Conservation (phyloP, 2,113 vertebrate genomes). For the Porphyrio hochstetteri region DNA sequence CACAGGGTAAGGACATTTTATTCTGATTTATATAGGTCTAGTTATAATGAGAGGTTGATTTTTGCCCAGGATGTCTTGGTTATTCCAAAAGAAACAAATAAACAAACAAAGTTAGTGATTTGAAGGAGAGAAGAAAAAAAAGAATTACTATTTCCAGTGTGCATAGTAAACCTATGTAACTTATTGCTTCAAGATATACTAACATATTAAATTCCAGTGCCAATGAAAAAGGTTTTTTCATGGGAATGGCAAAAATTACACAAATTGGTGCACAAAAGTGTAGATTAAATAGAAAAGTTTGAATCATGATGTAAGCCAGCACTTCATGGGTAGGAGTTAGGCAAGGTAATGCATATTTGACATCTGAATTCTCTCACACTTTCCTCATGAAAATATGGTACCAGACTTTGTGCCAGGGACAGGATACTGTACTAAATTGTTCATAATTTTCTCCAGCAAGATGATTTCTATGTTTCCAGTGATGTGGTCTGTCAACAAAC, state of each 20-base stretch:
- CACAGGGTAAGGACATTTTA: not conserved
- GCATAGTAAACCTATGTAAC: not conserved
- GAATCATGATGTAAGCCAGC: not conserved
- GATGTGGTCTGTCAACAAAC: not conserved
- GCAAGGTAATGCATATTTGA: not conserved
- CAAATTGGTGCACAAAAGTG: not conserved
- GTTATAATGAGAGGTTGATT: no score
- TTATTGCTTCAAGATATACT: not conserved
- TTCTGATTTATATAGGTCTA: not conserved
- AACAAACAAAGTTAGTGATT: not conserved
- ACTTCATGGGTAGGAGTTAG: not conserved
- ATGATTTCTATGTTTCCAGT: constrained; percentile 1
- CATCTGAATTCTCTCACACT: not conserved
- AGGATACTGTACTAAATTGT: not conserved
- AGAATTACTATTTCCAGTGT: not conserved
- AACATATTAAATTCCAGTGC: not conserved
- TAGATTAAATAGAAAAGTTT: constrained; percentile 7
- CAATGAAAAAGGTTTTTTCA: not conserved
- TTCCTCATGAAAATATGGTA: not conserved
- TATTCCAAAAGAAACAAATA: not conserved
- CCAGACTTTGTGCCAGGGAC: not conserved
- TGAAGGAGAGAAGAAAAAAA: not conserved
- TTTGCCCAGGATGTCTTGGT: no score
- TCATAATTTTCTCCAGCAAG: not conserved
- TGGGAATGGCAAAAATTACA: not conserved